Conservation (phyloP, 2,113 vertebrate species). For the Condylura cristata region DNA sequence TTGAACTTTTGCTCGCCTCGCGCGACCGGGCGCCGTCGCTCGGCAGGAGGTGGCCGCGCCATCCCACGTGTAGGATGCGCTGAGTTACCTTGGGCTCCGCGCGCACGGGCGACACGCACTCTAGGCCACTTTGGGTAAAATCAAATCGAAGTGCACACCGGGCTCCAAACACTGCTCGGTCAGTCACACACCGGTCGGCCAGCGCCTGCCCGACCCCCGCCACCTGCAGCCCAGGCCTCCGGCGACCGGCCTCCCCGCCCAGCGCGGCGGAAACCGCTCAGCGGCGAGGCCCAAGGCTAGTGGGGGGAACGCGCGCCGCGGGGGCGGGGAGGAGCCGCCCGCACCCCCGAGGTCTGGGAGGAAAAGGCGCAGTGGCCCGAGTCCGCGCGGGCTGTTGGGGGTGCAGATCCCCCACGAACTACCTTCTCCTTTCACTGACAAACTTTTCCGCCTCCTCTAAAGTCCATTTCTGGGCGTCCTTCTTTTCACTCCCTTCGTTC, state of each 20-base stretch:
- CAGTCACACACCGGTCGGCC: not conserved
- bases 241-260: not conserved
- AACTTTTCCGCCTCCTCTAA: slow-evolving; percentile 23
- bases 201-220: not conserved
- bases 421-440: not conserved
- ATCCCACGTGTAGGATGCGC: slow-evolving; percentile 46
- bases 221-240: not conserved
- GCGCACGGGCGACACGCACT: not conserved
- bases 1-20: slow-evolving; percentile 64
- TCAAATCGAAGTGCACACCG: not conserved
- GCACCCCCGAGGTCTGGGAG: not conserved
- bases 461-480: not conserved
- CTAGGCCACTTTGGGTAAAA: not conserved
- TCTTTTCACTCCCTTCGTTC: not conserved
- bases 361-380: not conserved
- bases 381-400: not conserved
- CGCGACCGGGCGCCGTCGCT: not conserved
- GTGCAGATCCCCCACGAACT: not conserved
- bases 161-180: not conserved
- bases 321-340: not conserved
- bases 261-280: not conserved
- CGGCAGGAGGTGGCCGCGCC: slow-evolving; percentile 33
- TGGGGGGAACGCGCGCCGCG: not conserved
- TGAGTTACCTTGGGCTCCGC: not conserved
- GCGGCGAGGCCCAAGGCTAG: not conserved